phyloP scores from a whole-genome alignment of 1,140 invertebrate species.

The Papilio polytes region DNA sequence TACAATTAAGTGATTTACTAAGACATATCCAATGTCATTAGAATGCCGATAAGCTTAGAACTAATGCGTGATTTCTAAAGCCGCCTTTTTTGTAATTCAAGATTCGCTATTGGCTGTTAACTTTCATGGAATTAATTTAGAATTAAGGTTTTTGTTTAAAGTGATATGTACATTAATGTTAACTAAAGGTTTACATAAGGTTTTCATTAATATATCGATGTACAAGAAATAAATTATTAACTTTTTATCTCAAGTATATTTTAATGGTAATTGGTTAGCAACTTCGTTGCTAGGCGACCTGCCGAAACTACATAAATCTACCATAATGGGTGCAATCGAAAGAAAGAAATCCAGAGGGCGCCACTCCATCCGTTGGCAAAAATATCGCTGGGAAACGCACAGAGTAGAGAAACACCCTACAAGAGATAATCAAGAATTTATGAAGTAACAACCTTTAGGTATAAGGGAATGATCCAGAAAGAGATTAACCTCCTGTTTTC shows the following conservation, averaged over 20 bases:
- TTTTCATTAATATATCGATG: neutral
- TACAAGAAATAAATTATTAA: neutral
- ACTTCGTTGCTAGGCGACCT: no score
- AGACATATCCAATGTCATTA: constrained; percentile 27
- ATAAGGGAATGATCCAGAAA: no score
- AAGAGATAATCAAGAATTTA: no score
- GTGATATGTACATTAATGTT: neutral
- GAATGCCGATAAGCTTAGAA: constrained; percentile 11
- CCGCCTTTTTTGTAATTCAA: constrained; percentile 11
- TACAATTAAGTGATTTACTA: constrained; percentile 22
- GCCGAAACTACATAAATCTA: no score
- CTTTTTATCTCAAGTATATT: neutral
- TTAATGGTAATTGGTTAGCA: no score
- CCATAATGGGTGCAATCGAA: no score
- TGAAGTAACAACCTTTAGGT: no score
- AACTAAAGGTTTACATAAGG: neutral
- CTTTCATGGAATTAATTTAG: neutral
- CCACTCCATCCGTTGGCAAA: no score
- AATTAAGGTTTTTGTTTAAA: constrained; percentile 7
- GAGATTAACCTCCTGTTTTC: neutral
- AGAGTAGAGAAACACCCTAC: no score
- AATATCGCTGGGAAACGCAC: no score
- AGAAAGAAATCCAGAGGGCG: no score
- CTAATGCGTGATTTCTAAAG: constrained; percentile 1
- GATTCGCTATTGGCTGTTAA: constrained; percentile 6